Evolutionary conservation across 1,140 invertebrate genomes (phyloP), one percentile per base, ranked within the genome.

Genomic region (Parapsyche elsis): DNA sequence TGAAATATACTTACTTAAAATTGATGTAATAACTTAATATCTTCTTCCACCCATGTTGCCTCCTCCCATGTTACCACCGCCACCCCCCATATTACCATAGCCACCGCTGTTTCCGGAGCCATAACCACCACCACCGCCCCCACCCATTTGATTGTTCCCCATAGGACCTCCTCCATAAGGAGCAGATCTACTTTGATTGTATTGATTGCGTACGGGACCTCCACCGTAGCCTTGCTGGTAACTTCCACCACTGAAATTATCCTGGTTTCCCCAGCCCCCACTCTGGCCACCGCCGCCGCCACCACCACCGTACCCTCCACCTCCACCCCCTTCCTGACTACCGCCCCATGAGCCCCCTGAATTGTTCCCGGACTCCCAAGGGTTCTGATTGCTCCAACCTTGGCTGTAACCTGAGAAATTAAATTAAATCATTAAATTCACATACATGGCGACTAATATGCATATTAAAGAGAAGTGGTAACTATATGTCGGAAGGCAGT

Each of bases 191-290:
- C 90, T 90, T 57, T 90, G 91, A 81, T 90, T 91, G 81, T 92
- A 93, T 84, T 93, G 94, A 78, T 91, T 91, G 83, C 92, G 88
- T 74, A 93, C 91, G 0, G 92, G 92, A 0, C 93, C 93, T 38
- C 93, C 93, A 9, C 92, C 90, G 82, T 93, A 94, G 45, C 91
- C 91, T 85, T 95, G 94, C 81, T 95, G 94, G 84, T 94, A 95
- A 30, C 92, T 92, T 80, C 91, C 92, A 1, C 94, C 93, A 7
- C 30, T 38, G 83, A 94, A 94, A 84, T 91, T 92, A 78, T 93
- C 92, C 80, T 91, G 90, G 71, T 86, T 86, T 84, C 91, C 90
- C 76, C 91, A 90, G 5, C 90, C 90, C 24, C 91, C 90, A 19
- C 89, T 89, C 80, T 90, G 89, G 49, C 86, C 87, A n/a, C 88